Base-by-base conservation (phyloP, 2,888 invertebrate species). In the Heliconius ethilla region DNA sequence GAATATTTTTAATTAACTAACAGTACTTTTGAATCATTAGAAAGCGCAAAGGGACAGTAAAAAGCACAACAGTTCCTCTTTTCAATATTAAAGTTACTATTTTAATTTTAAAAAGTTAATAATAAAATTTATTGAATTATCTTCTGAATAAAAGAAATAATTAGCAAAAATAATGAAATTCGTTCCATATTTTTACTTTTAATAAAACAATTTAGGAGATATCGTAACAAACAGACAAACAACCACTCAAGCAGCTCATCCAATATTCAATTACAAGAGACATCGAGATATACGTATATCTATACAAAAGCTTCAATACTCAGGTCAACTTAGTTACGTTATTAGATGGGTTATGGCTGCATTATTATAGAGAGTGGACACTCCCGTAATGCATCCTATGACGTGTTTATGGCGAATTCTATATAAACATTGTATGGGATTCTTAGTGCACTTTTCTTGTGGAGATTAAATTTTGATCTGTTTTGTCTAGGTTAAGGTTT, bases 361-460 rank as follows among this genome's bases (percentile, higher is more conserved):
- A 87, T 88, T 88, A 89, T 62, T 51, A 51, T 51, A 51, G 51
- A 51, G 51, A 51, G 72, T 55, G 75, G 83, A 83, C 88, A 85
- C 87, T 87, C 82, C 81, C 80, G 82, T 88, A 88, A 88, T 88
- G 88, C 87, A 87, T 76, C 81, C 72, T 81, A 84, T 85, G 83
- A 81, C 70, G 65, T 78, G 79, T 79, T 77, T 79, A 81, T 29
- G 75, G 75, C 59, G n/a, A 10, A 59, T 51, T 51, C n/a, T 59
- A 59, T 51, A 63, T 29, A 45, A 37, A 74, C 74, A 62, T 74
- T 74, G 74, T 74, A 59, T 59, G 3, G 25, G 37, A 59, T 29
- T 69, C 15, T n/a, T 51, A 59, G n/a, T 72, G 72, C 15, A 37
- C 33, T 72, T 15, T n/a, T 55, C 59, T 72, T 37, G 45, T 15